phyloP scores from a whole-genome alignment of 1,140 invertebrate genomes.

The Heliothis subflexa region DNA sequence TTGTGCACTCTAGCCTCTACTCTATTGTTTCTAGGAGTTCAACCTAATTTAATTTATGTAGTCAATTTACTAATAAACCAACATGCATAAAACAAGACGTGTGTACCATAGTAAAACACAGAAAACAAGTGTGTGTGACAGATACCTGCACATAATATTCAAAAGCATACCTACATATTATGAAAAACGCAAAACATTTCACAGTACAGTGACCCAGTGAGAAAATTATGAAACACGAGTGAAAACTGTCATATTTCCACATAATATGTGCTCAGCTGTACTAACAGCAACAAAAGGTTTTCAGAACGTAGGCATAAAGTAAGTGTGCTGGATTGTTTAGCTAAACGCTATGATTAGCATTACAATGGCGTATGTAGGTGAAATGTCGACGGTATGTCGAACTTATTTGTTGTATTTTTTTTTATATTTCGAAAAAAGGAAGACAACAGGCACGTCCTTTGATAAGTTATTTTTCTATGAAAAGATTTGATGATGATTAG shows the following conservation, averaged over 20 bases:
- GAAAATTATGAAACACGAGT: slow-evolving; percentile 32
- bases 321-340: slow-evolving; percentile 14
- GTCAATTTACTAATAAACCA: too few species aligned
- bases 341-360: slow-evolving; percentile 17
- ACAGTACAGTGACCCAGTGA: slow-evolving; percentile 38
- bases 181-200: slow-evolving; percentile 2
- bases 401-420: background rate
- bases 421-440: too few species aligned
- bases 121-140: too few species aligned
- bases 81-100: too few species aligned
- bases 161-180: background rate
- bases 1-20: too few species aligned
- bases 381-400: slow-evolving; percentile 20
- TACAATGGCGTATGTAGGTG: slow-evolving; percentile 31
- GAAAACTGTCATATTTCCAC: slow-evolving; percentile 34
- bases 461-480: too few species aligned
- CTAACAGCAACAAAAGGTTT: slow-evolving; percentile 12
- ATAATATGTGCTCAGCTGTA: slow-evolving; percentile 14
- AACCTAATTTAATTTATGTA: too few species aligned
- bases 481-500: too few species aligned
- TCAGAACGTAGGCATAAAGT: slow-evolving; percentile 21
- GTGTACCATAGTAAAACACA: too few species aligned
- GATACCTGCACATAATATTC: too few species aligned
- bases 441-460: too few species aligned
- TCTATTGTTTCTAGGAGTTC: too few species aligned